Evolutionary conservation across 2,888 invertebrate species (phyloP).

Genomic region (Atethmia centrago): DNA sequence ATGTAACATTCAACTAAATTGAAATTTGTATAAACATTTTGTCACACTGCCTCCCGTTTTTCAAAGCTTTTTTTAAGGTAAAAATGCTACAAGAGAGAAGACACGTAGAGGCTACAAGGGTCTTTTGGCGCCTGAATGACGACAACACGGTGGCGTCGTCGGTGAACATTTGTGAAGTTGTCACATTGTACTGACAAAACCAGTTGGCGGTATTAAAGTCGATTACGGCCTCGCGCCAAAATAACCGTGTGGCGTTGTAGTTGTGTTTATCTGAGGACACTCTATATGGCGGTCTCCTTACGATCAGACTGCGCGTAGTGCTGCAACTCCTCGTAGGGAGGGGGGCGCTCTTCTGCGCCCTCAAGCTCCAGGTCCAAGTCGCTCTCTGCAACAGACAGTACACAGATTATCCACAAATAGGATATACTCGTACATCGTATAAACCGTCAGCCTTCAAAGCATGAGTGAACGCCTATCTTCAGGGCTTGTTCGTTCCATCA

Average conservation of each 20-base stretch:
- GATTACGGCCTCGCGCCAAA: neutral
- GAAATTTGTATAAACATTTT: conserved; percentile 5
- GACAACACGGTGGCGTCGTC: neutral
- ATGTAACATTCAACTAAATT: conserved; percentile 8
- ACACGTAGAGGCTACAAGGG: neutral
- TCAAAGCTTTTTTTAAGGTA: neutral
- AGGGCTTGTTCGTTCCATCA: too few relatives aligned
- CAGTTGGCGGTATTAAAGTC: neutral
- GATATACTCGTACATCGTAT: neutral
- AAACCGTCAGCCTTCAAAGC: too few relatives aligned
- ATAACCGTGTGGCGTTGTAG: neutral
- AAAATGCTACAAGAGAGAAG: too few relatives aligned
- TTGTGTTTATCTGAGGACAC: neutral
- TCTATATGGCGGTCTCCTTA: conserved; percentile 84
- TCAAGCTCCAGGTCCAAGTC: conserved; percentile 84
- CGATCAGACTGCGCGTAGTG: conserved; percentile 68
- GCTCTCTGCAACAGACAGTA: conserved; percentile 78
- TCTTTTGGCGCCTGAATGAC: neutral
- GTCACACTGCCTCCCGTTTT: neutral
- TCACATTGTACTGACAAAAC: neutral
- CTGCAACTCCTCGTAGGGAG: conserved; percentile 79
- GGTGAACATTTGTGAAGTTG: neutral
- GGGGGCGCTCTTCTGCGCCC: conserved; percentile 79
- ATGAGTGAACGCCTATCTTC: too few relatives aligned
- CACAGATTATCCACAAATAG: neutral